Conservation (phyloP, 2,113 vertebrate genomes). For the Bucco capensis region DNA sequence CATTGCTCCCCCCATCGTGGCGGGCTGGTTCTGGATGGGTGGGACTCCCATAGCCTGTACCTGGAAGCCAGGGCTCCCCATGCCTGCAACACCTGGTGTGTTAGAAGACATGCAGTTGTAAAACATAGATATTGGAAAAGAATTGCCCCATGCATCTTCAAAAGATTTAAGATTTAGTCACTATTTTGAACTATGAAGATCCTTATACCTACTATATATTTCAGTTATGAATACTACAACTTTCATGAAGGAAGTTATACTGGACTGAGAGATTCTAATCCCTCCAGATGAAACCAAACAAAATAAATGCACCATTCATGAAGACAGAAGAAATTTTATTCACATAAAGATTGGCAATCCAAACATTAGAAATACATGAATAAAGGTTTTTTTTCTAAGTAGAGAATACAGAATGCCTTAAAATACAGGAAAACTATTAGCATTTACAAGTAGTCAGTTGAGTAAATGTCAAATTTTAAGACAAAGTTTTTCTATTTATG, state of each 20-base stretch:
- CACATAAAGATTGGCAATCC: neutral
- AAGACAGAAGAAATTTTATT: neutral
- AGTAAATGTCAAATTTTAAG: neutral
- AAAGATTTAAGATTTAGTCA: neutral
- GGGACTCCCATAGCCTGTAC: neutral
- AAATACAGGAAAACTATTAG: neutral
- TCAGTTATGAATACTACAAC: neutral
- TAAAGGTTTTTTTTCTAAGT: neutral
- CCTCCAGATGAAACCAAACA: neutral
- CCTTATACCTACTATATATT: neutral
- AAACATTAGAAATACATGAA: neutral
- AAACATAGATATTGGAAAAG: neutral
- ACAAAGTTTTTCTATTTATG: neutral
- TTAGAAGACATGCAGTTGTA: neutral
- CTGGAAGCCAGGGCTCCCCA: neutral
- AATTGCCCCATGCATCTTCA: neutral
- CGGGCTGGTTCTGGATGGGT: conserved; percentile 44
- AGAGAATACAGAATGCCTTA: neutral
- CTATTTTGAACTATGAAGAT: neutral
- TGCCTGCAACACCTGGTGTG: neutral
- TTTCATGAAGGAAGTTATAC: neutral
- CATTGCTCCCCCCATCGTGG: neutral
- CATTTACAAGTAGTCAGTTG: neutral
- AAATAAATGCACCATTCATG: neutral
- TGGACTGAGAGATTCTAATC: neutral